Conservation (phyloP, 2,797 vertebrate species). For the Oryzias dopingdopingensis region DNA sequence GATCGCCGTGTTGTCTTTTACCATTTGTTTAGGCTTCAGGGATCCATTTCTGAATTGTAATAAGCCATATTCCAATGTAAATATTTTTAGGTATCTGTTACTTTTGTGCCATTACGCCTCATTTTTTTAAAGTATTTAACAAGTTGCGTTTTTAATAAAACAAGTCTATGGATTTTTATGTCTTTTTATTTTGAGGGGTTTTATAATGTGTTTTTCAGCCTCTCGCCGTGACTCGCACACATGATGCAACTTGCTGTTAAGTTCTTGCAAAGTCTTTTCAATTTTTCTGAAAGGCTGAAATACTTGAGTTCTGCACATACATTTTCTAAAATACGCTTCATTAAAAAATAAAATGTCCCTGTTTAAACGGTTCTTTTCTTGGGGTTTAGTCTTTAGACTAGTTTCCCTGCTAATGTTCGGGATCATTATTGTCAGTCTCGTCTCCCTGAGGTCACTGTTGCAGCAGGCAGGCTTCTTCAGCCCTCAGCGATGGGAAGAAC, state of each 20-base stretch:
- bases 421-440: slow-evolving; percentile 51
- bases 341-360: too few species aligned
- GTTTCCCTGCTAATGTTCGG: slow-evolving; percentile 31
- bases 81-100: slow-evolving; percentile 46
- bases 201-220: not conserved
- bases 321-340: slow-evolving; percentile 5
- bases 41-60: slow-evolving; percentile 29
- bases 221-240: not conserved
- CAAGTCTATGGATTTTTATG: slow-evolving; percentile 35
- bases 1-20: slow-evolving; percentile 21
- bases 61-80: slow-evolving; percentile 68
- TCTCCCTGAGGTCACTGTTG: slow-evolving; percentile 62
- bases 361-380: not conserved
- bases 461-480: slow-evolving; percentile 55
- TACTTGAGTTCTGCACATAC: not conserved
- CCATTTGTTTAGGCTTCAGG: slow-evolving; percentile 30
- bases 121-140: slow-evolving; percentile 14
- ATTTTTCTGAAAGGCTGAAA: not conserved
- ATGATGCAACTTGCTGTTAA: not conserved
- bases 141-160: slow-evolving; percentile 65
- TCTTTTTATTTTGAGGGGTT: not conserved
- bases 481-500: slow-evolving; percentile 69
- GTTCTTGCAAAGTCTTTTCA: not conserved
- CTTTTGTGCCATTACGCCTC: slow-evolving; percentile 36
- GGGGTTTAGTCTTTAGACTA: slow-evolving; percentile 17